Evolutionary conservation across 2,113 vertebrate species (phyloP).

Genomic region (Phylloscopus trochiloides): DNA sequence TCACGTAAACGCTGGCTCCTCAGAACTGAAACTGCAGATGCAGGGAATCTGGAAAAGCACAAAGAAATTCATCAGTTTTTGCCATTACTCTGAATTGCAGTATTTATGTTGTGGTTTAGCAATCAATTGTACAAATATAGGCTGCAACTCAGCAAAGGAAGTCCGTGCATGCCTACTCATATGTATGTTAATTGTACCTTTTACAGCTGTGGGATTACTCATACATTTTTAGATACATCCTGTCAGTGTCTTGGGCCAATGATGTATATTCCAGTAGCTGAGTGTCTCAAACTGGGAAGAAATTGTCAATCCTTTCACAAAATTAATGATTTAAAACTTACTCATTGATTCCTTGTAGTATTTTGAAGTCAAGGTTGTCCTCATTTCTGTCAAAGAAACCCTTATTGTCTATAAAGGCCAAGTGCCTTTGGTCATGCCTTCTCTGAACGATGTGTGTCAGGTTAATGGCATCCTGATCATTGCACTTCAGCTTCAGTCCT

Average conservation of each 20-base stretch:
- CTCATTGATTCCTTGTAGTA: constrained; percentile 93
- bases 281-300: not conserved
- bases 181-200: not conserved
- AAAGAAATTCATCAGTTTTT: constrained; percentile 35
- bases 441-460: constrained; percentile 84
- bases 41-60: constrained; percentile 83
- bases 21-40: constrained; percentile 85
- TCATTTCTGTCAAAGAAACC: constrained; percentile 93
- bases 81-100: not conserved
- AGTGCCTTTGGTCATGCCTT: constrained; percentile 77
- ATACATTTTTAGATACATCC: not conserved
- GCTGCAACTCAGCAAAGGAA: not conserved
- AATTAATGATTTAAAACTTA: constrained; percentile 73
- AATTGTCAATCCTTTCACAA: not conserved
- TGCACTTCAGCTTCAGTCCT: constrained; percentile 75
- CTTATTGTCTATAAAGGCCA: constrained; percentile 88
- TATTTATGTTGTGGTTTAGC: not conserved
- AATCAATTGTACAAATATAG: not conserved
- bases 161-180: not conserved
- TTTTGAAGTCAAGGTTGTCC: constrained; percentile 92
- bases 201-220: not conserved
- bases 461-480: constrained; percentile 69
- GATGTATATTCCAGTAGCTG: not conserved
- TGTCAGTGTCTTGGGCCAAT: not conserved
- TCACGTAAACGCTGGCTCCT: constrained; percentile 86